Conservation (phyloP, 2,113 vertebrate genomes). For the Oophaga pumilio region DNA sequence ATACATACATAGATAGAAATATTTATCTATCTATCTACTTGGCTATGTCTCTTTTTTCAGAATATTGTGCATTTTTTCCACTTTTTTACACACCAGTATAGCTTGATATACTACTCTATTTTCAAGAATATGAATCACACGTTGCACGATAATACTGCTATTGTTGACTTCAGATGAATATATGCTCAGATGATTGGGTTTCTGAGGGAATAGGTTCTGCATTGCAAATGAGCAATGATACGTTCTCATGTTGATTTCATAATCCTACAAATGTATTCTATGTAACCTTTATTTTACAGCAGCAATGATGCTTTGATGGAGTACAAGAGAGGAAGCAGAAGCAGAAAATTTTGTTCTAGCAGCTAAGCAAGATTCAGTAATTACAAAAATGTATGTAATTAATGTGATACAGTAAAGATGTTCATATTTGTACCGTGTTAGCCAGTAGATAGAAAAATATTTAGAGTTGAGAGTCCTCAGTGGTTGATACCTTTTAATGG, state of each 20-base stretch:
- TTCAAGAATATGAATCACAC: background rate
- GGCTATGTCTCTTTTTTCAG: background rate
- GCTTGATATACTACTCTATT: background rate
- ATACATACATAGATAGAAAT: too few species aligned
- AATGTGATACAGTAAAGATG: too few species aligned
- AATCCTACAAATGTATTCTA: slow-evolving; percentile 45
- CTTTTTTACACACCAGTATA: background rate
- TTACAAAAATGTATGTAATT: background rate
- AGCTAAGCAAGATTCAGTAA: background rate
- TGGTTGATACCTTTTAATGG: too few species aligned
- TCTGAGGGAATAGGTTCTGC: slow-evolving; percentile 33
- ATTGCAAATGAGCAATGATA: slow-evolving; percentile 47
- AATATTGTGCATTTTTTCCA: background rate
- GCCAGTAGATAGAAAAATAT: too few species aligned
- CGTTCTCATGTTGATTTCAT: slow-evolving; percentile 42
- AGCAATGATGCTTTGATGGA: slow-evolving; percentile 5
- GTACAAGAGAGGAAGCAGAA: slow-evolving; percentile 7
- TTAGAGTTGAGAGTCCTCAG: too few species aligned
- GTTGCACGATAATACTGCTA: background rate
- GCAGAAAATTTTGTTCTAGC: background rate
- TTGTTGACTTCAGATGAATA: slow-evolving; percentile 13
- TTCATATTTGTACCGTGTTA: too few species aligned
- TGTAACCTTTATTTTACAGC: slow-evolving; percentile 38
- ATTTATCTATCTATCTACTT: too few species aligned
- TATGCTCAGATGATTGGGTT: slow-evolving; percentile 46